These are phyloP conservation scores for Rhodeus uyekii DNA, from an alignment of 2,797 vertebrate species.

Conservation along the genomic window DNA sequence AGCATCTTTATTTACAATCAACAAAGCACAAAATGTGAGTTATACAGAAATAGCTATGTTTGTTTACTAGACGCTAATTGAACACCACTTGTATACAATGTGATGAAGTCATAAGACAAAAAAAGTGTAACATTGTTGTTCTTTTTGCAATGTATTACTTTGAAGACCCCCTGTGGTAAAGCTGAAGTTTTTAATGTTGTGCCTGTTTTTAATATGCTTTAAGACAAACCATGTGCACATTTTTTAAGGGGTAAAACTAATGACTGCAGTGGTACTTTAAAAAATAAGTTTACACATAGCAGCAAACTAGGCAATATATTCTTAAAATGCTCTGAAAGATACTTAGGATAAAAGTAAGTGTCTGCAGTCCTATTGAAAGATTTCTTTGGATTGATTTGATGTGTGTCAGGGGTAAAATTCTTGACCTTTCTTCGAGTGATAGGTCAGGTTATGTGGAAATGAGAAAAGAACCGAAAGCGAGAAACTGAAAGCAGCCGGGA, in stretches of 20 bases:
- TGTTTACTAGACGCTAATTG: too few species aligned
- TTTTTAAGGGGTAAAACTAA: too few species aligned
- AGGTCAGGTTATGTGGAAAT: constrained; percentile 1
- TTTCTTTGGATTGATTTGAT: not conserved
- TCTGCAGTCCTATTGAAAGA: too few species aligned
- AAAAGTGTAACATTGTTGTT: not conserved
- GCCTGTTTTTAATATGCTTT: too few species aligned
- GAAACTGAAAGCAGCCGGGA: not conserved
- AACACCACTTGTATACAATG: not conserved
- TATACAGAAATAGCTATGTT: not conserved
- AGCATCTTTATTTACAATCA: not conserved
- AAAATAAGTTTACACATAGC: too few species aligned
- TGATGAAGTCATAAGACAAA: not conserved
- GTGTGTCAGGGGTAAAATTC: not conserved
- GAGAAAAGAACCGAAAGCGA: constrained; percentile 13
- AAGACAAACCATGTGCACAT: too few species aligned
- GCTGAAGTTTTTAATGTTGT: too few species aligned
- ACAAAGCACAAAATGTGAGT: not conserved
- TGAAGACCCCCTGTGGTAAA: too few species aligned
- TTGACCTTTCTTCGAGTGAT: constrained; percentile 1
- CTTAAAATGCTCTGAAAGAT: not conserved
- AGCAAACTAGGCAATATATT: too few species aligned
- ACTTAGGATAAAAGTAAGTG: not conserved
- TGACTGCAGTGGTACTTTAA: too few species aligned
- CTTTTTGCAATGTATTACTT: not conserved